These are phyloP conservation scores for Oreotrochilus melanogaster DNA, from an alignment of 2,113 vertebrate species.

Conservation along the genomic window DNA sequence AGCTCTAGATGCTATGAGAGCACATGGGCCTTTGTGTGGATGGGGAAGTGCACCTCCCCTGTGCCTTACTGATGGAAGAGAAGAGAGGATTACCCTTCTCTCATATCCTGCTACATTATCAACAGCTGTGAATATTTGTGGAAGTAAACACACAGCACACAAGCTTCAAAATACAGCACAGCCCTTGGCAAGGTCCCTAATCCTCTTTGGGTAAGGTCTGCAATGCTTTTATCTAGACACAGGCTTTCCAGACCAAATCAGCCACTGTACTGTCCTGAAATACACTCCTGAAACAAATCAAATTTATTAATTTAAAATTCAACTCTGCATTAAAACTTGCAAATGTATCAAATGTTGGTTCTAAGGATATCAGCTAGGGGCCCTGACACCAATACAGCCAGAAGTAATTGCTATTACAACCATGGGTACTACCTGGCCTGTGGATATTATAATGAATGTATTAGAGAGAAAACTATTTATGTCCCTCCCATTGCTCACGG, in stretches of 20 bases:
- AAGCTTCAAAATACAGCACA: background rate
- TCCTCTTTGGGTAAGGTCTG: background rate
- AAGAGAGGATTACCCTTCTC: background rate
- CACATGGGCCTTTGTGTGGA: rapidly evolving
- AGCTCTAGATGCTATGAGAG: background rate
- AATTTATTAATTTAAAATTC: background rate
- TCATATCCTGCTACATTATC: background rate
- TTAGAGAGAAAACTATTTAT: background rate
- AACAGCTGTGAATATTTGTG: background rate
- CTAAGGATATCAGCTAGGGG: background rate
- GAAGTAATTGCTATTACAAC: background rate
- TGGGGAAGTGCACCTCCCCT: background rate
- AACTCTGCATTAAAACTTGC: background rate
- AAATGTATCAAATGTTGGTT: background rate
- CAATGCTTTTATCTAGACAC: background rate
- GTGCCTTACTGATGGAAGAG: background rate
- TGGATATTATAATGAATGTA: background rate
- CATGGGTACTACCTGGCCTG: background rate
- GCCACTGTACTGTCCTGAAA: background rate
- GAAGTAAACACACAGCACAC: background rate
- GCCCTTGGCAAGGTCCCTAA: background rate
- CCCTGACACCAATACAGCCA: background rate
- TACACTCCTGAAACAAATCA: background rate
- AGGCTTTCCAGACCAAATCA: background rate
- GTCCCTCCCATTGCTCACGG: background rate